phyloP scores from a whole-genome alignment of 2,888 invertebrate genomes.

The Gryllus longicercus region DNA sequence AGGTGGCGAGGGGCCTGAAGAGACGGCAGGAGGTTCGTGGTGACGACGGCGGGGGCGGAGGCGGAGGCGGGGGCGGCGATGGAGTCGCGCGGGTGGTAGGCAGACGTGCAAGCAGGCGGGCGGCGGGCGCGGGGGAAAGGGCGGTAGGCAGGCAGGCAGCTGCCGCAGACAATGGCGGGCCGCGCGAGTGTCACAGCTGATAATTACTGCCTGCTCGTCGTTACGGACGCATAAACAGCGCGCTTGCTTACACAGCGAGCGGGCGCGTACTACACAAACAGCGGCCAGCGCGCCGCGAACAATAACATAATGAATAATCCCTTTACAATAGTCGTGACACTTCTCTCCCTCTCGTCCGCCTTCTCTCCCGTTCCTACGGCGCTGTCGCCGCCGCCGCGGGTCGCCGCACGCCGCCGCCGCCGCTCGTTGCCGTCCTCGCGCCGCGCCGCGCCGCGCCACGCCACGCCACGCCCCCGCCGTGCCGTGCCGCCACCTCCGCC shows the following conservation, averaged over 20 bases:
- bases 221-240: slow-evolving; percentile 17
- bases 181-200: slow-evolving; percentile 17
- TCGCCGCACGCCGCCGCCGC: background rate
- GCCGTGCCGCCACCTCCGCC: background rate
- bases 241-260: slow-evolving; percentile 8
- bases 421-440: background rate
- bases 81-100: background rate
- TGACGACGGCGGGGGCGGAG: too few relatives aligned
- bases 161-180: background rate
- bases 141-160: slow-evolving; percentile 6
- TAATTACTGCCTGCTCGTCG: slow-evolving; percentile 17
- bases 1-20: too few relatives aligned
- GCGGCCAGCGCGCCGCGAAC: background rate
- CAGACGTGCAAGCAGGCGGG: background rate
- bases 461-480: background rate
- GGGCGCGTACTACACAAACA: background rate
- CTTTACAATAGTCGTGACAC: slow-evolving; percentile 17
- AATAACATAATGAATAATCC: slow-evolving; percentile 17
- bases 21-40: too few relatives aligned
- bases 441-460: background rate
- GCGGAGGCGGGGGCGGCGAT: too few relatives aligned
- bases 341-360: slow-evolving; percentile 4
- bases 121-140: background rate
- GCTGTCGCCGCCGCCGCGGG: background rate
- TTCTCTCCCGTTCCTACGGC: background rate